Evolutionary conservation across 2,888 invertebrate species (phyloP), one percentile per base, ranked within the genome.

Genomic region (Myathropa florea): DNA sequence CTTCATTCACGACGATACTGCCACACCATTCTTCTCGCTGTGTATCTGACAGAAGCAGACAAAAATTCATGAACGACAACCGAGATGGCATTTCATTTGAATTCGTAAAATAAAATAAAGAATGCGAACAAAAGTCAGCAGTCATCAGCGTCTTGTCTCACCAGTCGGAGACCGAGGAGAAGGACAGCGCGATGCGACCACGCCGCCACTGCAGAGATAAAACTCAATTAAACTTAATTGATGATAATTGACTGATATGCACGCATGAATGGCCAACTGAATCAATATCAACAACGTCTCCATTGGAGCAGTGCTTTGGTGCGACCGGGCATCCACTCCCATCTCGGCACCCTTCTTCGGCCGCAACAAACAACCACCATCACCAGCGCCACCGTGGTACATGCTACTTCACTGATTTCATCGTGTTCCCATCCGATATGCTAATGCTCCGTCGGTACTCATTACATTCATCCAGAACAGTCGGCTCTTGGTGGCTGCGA

Each of bases 161-260:
- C 60, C 65, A 46, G 46, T 28, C 57, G 23, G 4, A 53, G 53
- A 53, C 53, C 39, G 67, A 63, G 57, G 46, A 26, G 23, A 60
- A 71, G 28, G 24, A 39, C 70, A 59, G 39, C 63, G 21, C 24
- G 57, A 57, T 21, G 61, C 46, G 26, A 64, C 73, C 14, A 68
- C 21, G 70, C 39, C 36, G 18, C 9, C 39, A 24, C 71, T 55
- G 46, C 18, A 33, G 63, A 36, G 72, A 77, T 73, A 81, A 78
- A 78, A 81, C 81, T 81, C 81, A 85, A 85, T 85, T 86, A 82
- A 86, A 83, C 57, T 82, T 86, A 86, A 86, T 86, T 86, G 86
- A 86, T 75, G 86, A 79, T 86, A 86, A 86, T 86, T 82, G 86
- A 83, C 83, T 86, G 78, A 86, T 79, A 86, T 78, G 75, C 78